phyloP scores from a whole-genome alignment of 2,113 vertebrate genomes.

The Oreocharis arfaki region DNA sequence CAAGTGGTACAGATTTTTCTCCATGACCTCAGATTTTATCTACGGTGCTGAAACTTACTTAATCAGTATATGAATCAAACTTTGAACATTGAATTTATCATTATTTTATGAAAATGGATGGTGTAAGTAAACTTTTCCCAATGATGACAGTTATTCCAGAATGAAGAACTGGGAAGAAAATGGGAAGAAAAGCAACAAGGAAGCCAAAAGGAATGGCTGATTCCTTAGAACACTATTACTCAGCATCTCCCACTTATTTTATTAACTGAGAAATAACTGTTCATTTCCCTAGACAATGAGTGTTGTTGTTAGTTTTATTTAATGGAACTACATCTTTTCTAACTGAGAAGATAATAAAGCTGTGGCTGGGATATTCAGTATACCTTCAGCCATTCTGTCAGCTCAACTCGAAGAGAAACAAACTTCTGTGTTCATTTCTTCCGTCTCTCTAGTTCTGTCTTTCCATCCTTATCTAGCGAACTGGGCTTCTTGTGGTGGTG shows the following conservation, averaged over 20 bases:
- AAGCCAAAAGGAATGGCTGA: background rate
- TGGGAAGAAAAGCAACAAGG: accelerated
- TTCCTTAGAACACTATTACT: background rate
- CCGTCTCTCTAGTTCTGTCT: background rate
- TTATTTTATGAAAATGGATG: background rate
- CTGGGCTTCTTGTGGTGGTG: background rate
- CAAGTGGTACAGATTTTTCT: accelerated
- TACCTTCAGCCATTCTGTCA: background rate
- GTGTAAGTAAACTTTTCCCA: background rate
- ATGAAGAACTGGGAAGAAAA: background rate
- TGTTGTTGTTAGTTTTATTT: background rate
- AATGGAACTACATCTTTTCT: background rate
- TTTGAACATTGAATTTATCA: background rate
- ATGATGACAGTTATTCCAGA: background rate
- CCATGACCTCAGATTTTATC: background rate
- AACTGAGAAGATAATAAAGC: background rate
- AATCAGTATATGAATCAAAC: background rate
- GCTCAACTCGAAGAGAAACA: background rate
- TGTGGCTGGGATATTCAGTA: background rate
- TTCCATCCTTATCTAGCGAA: background rate
- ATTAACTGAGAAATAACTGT: background rate
- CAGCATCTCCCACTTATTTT: background rate
- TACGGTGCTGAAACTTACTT: background rate
- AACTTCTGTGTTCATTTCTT: background rate
- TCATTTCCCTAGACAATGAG: background rate